A percentile compares a stretch with the other conserved stretches of the same genome.
phyloP scores from a whole-genome alignment of 2,113 vertebrate genomes.

The Pardalotus punctatus region DNA sequence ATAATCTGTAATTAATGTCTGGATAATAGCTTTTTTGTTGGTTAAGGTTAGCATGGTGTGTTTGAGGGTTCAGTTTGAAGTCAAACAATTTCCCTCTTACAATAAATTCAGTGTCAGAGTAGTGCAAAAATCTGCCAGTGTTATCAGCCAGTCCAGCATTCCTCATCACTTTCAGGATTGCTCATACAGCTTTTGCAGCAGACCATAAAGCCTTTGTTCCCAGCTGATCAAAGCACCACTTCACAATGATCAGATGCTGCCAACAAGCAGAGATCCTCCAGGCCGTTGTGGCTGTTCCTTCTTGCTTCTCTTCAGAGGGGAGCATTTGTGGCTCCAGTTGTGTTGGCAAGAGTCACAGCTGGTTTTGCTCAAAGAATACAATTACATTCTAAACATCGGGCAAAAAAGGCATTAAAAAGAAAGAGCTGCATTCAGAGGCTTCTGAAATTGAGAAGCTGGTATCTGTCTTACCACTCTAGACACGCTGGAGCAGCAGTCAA shows the following conservation, averaged over 20 bases:
- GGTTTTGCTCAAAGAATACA: neutral
- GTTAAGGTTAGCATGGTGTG: neutral
- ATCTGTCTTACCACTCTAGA: too few species aligned
- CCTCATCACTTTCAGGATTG: constrained; percentile 4
- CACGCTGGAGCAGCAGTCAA: too few species aligned
- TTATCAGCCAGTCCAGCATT: neutral
- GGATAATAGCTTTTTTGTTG: neutral
- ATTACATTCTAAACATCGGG: too few species aligned
- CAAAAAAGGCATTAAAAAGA: too few species aligned
- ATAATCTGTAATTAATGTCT: neutral
- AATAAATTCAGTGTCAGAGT: neutral
- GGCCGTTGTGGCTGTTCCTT: constrained; percentile 28
- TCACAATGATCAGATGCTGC: constrained; percentile 19
- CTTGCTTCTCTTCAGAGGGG: constrained; percentile 21
- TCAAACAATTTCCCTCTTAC: neutral
- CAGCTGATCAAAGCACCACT: constrained; percentile 54
- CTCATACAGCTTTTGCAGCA: constrained; percentile 4
- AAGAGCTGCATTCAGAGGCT: too few species aligned
- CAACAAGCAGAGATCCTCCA: constrained; percentile 13
- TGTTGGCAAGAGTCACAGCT: neutral
- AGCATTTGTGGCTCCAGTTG: neutral
- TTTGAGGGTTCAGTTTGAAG: neutral
- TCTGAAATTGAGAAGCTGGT: too few species aligned
- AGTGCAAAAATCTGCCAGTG: neutral
- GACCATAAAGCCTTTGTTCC: constrained; percentile 26